Percentiles rank a stretch among this genome's conserved stretches.
Conservation (phyloP, 2,888 invertebrate species). For the Molanna angustata region DNA sequence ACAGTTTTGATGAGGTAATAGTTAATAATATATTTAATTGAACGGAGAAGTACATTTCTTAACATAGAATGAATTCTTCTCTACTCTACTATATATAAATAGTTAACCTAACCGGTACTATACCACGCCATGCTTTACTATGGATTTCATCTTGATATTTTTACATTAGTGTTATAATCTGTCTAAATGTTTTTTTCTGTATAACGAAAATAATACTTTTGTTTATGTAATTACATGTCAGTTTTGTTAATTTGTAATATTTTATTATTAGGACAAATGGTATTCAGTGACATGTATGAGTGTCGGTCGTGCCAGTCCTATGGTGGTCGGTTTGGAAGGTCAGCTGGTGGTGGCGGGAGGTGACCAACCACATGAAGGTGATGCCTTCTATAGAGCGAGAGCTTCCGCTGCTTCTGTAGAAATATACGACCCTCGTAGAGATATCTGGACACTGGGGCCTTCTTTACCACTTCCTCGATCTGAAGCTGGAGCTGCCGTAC, state of each 20-base stretch:
- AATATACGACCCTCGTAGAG: conserved; percentile 75
- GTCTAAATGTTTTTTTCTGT: too few species aligned
- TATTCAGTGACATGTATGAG: conserved; percentile 70
- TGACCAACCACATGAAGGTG: conserved; percentile 75
- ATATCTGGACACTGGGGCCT: conserved; percentile 76
- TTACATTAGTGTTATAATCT: too few species aligned
- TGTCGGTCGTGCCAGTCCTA: conserved; percentile 76
- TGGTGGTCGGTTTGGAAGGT: conserved; percentile 81
- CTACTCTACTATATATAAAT: too few species aligned
- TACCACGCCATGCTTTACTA: too few species aligned
- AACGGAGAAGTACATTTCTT: too few species aligned
- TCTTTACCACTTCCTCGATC: conserved; percentile 80
- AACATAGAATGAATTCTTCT: too few species aligned
- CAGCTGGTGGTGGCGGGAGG: conserved; percentile 82
- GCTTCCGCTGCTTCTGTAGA: conserved; percentile 82
- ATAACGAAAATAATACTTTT: too few species aligned
- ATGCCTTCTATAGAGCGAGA: conserved; percentile 81
- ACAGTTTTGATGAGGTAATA: conserved; percentile 72
- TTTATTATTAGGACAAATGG: conserved; percentile 66
- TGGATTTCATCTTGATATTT: too few species aligned
- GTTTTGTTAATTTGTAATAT: neutral
- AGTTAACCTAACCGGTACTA: too few species aligned
- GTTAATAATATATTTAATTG: too few species aligned
- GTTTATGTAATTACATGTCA: neutral
- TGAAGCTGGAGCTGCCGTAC: conserved; percentile 83